Evolutionary conservation across 2,888 invertebrate species (phyloP).

Genomic region (Xestia ashworthii): DNA sequence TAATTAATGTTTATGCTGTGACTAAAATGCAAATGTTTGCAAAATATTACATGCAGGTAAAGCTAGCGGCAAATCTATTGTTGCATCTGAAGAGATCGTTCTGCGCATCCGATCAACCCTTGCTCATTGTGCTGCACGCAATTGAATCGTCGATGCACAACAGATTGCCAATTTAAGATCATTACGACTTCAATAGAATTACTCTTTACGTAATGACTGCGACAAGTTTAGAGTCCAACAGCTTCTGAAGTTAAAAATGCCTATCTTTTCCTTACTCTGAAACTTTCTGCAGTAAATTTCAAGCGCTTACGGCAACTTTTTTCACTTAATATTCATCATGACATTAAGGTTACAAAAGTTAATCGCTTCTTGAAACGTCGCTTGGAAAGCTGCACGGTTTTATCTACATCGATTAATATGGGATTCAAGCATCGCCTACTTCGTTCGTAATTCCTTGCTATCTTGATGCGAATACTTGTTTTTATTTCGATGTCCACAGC

Average conservation of each 20-base stretch:
- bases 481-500: constrained; percentile 76
- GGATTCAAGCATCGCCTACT: constrained; percentile 41
- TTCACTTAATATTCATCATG: constrained; percentile 31
- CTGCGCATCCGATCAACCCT: constrained; percentile 79
- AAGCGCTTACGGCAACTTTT: constrained; percentile 10
- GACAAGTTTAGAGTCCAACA: constrained; percentile 64
- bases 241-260: not conserved
- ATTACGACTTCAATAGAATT: constrained; percentile 78
- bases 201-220: constrained; percentile 67
- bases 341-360: constrained; percentile 33
- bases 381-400: constrained; percentile 50
- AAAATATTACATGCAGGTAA: constrained; percentile 73
- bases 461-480: constrained; percentile 73
- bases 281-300: constrained; percentile 13
- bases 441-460: constrained; percentile 58
- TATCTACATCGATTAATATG: constrained; percentile 55
- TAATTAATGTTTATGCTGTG: constrained; percentile 45
- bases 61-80: constrained; percentile 80
- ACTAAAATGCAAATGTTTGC: constrained; percentile 58
- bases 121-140: constrained; percentile 76
- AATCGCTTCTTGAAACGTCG: constrained; percentile 28
- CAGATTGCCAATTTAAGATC: constrained; percentile 82
- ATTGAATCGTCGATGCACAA: constrained; percentile 77
- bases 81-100: constrained; percentile 72
- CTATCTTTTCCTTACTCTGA: not conserved